Conservation (phyloP, 2,113 vertebrate species). For the Capricornis sumatraensis region DNA sequence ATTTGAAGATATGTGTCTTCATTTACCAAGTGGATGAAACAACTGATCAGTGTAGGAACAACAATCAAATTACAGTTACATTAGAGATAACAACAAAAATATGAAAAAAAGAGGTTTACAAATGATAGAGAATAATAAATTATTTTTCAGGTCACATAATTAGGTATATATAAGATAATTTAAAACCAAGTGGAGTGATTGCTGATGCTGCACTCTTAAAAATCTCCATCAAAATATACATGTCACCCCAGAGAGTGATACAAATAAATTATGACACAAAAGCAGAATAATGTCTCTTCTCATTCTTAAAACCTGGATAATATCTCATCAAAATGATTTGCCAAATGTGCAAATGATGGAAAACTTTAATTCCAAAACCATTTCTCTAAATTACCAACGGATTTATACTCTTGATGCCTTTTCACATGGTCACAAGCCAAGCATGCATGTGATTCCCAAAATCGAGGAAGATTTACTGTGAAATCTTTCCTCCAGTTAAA, state of each 20-base stretch:
- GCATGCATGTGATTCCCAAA: constrained; percentile 98
- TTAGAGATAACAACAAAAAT: constrained; percentile 59
- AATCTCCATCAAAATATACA: constrained; percentile 79
- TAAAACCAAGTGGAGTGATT: constrained; percentile 70
- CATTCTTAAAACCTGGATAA: constrained; percentile 58
- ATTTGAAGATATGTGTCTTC: constrained; percentile 52
- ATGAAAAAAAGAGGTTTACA: constrained; percentile 69
- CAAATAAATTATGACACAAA: constrained; percentile 67
- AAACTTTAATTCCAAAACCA: constrained; percentile 93
- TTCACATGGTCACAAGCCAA: constrained; percentile 93
- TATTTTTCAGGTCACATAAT: constrained; percentile 75
- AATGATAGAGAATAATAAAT: constrained; percentile 76
- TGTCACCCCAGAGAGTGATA: constrained; percentile 49
- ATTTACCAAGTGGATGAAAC: constrained; percentile 58
- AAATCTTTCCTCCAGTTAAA: constrained; percentile 96
- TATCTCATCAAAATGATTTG: constrained; percentile 66
- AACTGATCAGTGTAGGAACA: constrained; percentile 53
- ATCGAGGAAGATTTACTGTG: constrained; percentile 92
- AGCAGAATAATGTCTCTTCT: constrained; percentile 22
- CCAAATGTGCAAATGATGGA: constrained; percentile 57
- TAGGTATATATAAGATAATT: constrained; percentile 76
- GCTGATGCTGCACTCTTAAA: constrained; percentile 71
- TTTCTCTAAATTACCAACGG: constrained; percentile 93
- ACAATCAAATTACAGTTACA: constrained; percentile 57
- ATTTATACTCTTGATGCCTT: constrained; percentile 95